These are phyloP conservation scores for Aporophyla nigra DNA, from an alignment of 2,888 invertebrate genomes.

Conservation along the genomic window DNA sequence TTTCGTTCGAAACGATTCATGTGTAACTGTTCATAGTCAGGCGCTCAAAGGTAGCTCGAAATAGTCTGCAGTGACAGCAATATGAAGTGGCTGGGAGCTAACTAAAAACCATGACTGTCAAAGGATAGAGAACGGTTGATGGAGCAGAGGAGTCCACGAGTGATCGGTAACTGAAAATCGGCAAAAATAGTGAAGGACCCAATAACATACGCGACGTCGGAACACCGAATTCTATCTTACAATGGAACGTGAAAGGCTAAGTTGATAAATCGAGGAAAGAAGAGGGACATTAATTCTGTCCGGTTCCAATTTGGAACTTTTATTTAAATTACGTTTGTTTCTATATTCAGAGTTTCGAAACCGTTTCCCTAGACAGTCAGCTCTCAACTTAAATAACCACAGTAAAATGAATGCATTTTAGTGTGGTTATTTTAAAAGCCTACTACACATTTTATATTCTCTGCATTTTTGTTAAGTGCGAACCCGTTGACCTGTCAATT, in stretches of 20 bases:
- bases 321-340: not conserved
- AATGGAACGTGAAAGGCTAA: not conserved
- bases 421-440: too few species aligned
- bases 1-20: not conserved
- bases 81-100: conserved; percentile 5
- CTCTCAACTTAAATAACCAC: not conserved
- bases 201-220: not conserved
- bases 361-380: not conserved
- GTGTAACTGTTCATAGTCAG: not conserved
- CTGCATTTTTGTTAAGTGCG: not conserved
- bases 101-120: conserved; percentile 1
- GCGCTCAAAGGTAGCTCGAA: not conserved
- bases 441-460: not conserved
- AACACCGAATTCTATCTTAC: not conserved
- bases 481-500: not conserved
- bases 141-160: not conserved
- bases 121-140: not conserved
- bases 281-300: not conserved
- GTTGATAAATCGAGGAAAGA: not conserved
- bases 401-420: not conserved
- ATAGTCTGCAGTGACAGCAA: not conserved
- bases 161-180: not conserved
- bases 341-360: not conserved
- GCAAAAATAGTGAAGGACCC: not conserved
- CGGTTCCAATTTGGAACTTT: not conserved